Evolutionary conservation across 2,113 vertebrate species (phyloP).

Genomic region (Chaetops frenatus): DNA sequence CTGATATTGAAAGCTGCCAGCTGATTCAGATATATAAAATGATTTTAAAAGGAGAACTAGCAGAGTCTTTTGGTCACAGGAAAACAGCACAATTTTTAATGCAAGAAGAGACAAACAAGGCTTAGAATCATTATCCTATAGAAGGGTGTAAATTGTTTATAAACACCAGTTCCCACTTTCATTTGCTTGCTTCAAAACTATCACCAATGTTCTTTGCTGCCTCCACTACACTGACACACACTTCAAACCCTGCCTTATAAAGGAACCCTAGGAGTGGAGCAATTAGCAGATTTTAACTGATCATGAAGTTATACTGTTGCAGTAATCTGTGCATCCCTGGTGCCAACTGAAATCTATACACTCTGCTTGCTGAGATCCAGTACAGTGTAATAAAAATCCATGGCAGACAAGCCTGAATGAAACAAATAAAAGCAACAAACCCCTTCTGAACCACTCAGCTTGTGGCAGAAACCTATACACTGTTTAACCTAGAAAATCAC

Average conservation of each 20-base stretch:
- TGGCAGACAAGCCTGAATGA: background rate
- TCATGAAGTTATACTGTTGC: background rate
- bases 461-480: background rate
- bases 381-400: fast-evolving
- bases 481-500: background rate
- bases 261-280: background rate
- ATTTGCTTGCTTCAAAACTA: background rate
- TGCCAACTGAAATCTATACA: background rate
- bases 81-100: background rate
- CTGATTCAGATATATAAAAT: background rate
- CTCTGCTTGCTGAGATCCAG: background rate
- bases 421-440: background rate
- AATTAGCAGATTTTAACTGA: background rate
- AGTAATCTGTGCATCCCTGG: background rate
- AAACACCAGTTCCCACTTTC: background rate
- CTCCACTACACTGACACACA: fast-evolving
- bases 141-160: background rate
- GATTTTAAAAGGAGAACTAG: background rate
- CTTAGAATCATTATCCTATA: background rate
- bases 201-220: background rate
- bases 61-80: background rate
- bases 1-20: background rate
- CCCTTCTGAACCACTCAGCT: background rate
- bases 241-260: background rate
- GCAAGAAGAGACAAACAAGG: background rate